These are phyloP conservation scores for Noctuana brunneofusca DNA, from an alignment of 2,888 invertebrate genomes.

Conservation along the genomic window DNA sequence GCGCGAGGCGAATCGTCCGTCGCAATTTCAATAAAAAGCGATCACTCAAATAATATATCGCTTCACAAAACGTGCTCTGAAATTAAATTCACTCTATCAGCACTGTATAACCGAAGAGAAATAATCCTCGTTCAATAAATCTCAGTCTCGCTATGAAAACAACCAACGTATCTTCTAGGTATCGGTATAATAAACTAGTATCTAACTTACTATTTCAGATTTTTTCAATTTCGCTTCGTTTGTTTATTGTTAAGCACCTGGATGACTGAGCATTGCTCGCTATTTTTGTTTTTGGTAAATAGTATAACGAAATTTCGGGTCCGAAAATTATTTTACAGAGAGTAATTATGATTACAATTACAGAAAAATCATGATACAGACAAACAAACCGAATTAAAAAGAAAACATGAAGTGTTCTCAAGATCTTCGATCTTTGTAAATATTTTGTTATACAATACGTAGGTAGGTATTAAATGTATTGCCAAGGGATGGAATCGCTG, in stretches of 20 bases:
- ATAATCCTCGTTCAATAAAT: neutral
- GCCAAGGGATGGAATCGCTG: constrained; percentile 45
- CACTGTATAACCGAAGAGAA: constrained; percentile 14
- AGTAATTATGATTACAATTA: too few species aligned
- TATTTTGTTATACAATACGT: neutral
- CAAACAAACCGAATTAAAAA: too few species aligned
- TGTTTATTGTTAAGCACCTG: too few species aligned
- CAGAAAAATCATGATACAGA: too few species aligned
- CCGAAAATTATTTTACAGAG: too few species aligned
- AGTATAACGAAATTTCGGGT: too few species aligned
- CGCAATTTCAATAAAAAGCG: constrained; percentile 21
- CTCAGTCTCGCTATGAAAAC: neutral
- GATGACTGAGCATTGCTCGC: too few species aligned
- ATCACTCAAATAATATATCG: constrained; percentile 22
- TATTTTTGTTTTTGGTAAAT: too few species aligned
- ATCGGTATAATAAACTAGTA: neutral
- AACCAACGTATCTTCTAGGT: neutral
- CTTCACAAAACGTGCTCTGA: constrained; percentile 21
- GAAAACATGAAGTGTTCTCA: neutral
- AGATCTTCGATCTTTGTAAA: neutral
- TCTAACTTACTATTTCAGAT: too few species aligned
- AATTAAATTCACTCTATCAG: constrained; percentile 5
- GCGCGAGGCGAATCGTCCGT: neutral
- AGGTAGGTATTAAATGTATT: constrained; percentile 17
- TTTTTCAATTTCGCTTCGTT: neutral